These are phyloP conservation scores for Prolemur simus DNA, from an alignment of 2,113 vertebrate species.

Conservation along the genomic window DNA sequence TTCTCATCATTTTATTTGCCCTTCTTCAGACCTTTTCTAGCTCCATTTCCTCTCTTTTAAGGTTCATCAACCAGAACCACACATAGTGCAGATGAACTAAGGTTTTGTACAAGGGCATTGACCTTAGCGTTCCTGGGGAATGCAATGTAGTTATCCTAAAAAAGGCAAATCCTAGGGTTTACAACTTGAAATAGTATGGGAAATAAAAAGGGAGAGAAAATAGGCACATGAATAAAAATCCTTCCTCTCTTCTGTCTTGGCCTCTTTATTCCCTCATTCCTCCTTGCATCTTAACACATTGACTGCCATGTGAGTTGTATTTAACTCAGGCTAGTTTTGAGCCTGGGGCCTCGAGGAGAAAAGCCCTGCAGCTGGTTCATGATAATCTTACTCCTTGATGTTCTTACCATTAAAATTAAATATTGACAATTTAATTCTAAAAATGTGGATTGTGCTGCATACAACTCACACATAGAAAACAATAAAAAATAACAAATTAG, in stretches of 20 bases:
- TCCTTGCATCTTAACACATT: background rate
- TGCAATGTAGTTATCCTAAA: constrained; percentile 3
- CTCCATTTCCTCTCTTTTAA: constrained; percentile 69
- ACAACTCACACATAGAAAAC: too few relatives aligned
- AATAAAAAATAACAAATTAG: too few relatives aligned
- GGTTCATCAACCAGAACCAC: constrained; percentile 67
- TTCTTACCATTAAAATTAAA: too few relatives aligned
- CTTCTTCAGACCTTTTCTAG: constrained; percentile 62
- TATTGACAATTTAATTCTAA: too few relatives aligned
- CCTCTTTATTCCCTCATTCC: background rate
- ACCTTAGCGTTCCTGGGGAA: constrained; percentile 44
- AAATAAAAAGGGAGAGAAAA: background rate
- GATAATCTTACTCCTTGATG: too few relatives aligned
- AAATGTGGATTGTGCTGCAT: too few relatives aligned
- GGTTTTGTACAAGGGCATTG: constrained; percentile 50
- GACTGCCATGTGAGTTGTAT: too few relatives aligned
- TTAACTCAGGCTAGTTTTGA: too few relatives aligned
- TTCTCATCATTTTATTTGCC: constrained; percentile 68
- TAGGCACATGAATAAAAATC: background rate
- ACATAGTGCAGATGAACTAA: constrained; percentile 35
- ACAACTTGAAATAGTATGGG: constrained; percentile 14
- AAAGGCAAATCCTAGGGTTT: constrained; percentile 45
- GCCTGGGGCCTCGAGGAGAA: too few relatives aligned
- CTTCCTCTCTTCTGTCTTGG: background rate
- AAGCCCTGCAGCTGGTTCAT: too few relatives aligned